A percentile compares a stretch with the other conserved stretches of the same genome.
Conservation (phyloP, 2,797 vertebrate species). For the Cossypha niveicapilla region DNA sequence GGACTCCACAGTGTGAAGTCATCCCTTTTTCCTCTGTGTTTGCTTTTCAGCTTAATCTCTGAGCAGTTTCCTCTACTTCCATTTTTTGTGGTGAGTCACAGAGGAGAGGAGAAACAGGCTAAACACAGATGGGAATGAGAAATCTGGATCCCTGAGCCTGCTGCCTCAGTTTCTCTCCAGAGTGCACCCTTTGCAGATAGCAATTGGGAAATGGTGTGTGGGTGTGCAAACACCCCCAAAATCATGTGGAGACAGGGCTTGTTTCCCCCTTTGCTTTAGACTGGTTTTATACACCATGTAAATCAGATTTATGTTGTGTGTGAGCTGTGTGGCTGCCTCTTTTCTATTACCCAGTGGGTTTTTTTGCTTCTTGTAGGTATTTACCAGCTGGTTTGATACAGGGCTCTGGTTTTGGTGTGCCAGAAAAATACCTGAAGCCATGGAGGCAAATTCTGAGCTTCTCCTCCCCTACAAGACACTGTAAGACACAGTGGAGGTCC, state of each 20-base stretch:
- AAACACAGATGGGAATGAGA: not conserved
- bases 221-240: not conserved
- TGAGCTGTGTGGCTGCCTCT: not conserved
- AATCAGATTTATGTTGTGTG: not conserved
- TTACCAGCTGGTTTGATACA: not conserved
- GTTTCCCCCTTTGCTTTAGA: not conserved
- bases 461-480: not conserved
- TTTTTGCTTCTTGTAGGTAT: not conserved
- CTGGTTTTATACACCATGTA: not conserved
- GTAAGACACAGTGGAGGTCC: not conserved
- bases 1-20: not conserved
- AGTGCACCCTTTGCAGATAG: not conserved
- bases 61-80: not conserved
- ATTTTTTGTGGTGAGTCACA: constrained; percentile 7
- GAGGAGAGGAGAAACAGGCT: not conserved
- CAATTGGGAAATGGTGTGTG: accelerated
- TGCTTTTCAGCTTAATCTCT: constrained; percentile 9
- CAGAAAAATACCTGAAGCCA: not conserved
- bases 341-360: accelerated
- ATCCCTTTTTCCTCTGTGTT: not conserved
- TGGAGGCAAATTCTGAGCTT: not conserved
- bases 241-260: not conserved
- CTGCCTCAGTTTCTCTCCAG: constrained; percentile 32
- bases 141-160: not conserved
- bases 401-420: not conserved